These are phyloP conservation scores for Trichonephila clavata DNA, from an alignment of 1,140 invertebrate species.

Conservation along the genomic window DNA sequence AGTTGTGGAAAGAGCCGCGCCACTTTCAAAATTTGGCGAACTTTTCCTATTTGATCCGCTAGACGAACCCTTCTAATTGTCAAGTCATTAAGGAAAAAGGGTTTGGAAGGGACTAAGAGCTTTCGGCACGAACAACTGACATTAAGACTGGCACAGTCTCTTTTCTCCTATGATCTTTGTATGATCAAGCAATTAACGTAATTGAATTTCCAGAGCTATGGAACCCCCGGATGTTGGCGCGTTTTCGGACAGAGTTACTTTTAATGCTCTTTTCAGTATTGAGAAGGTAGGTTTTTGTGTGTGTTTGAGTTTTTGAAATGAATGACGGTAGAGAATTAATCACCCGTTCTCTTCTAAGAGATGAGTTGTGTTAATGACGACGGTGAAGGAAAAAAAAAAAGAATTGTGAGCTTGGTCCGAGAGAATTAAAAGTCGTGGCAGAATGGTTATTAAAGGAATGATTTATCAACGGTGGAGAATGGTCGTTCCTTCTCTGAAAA, in stretches of 20 bases:
- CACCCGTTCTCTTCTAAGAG: constrained; percentile 10
- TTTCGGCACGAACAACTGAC: constrained; percentile 61
- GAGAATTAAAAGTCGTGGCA: background rate
- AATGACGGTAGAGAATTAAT: constrained; percentile 42
- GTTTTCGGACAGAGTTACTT: constrained; percentile 21
- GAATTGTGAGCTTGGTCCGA: background rate
- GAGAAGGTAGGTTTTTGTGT: background rate
- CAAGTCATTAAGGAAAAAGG: constrained; percentile 48
- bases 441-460: too few species aligned
- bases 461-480: too few species aligned
- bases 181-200: constrained; percentile 62
- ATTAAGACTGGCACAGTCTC: constrained; percentile 52
- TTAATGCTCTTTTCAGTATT: constrained; percentile 26
- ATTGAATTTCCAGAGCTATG: constrained; percentile 50
- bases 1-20: background rate
- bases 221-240: constrained; percentile 4
- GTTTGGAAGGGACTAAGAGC: constrained; percentile 1
- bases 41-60: constrained; percentile 59
- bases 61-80: constrained; percentile 67
- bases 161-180: constrained; percentile 55
- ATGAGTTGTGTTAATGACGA: background rate
- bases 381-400: background rate
- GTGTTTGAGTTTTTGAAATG: constrained; percentile 42
- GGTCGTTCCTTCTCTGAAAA: too few species aligned
- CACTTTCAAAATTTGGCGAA: constrained; percentile 59